phyloP scores from a whole-genome alignment of 1,140 invertebrate genomes.

The Caenorhabditis briggsae region DNA sequence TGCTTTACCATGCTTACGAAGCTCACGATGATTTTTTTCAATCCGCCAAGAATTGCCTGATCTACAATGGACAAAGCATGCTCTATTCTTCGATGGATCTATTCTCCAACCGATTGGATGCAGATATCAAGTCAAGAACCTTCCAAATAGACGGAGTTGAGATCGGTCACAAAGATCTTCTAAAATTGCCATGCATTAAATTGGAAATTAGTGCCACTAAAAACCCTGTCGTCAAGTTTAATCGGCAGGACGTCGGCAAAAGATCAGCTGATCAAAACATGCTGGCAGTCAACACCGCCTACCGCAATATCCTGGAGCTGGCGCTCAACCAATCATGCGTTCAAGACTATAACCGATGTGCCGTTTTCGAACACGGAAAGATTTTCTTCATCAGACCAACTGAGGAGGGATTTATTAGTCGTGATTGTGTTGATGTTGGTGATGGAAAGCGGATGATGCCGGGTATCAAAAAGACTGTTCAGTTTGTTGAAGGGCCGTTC shows the following conservation, averaged over 20 bases:
- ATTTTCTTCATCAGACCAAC: constrained; percentile 54
- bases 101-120: constrained; percentile 11
- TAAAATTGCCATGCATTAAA: not conserved
- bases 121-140: not conserved
- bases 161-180: not conserved
- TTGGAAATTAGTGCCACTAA: constrained; percentile 28
- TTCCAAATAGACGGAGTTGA: not conserved
- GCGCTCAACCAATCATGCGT: constrained; percentile 57
- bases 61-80: constrained; percentile 64
- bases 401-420: constrained; percentile 53
- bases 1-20: constrained; percentile 7
- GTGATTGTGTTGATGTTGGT: constrained; percentile 57
- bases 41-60: not conserved
- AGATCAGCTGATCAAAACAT: constrained; percentile 15
- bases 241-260: not conserved
- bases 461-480: constrained; percentile 60
- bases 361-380: constrained; percentile 60
- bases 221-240: constrained; percentile 12
- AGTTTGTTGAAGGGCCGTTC: constrained; percentile 63
- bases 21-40: constrained; percentile 52
- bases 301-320: constrained; percentile 64
- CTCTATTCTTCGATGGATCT: constrained; percentile 56
- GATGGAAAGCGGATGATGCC: constrained; percentile 63
- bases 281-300: not conserved
- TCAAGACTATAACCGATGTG: constrained; percentile 42